Base-by-base conservation (phyloP, 1,140 invertebrate species). In the Cydia amplana region DNA sequence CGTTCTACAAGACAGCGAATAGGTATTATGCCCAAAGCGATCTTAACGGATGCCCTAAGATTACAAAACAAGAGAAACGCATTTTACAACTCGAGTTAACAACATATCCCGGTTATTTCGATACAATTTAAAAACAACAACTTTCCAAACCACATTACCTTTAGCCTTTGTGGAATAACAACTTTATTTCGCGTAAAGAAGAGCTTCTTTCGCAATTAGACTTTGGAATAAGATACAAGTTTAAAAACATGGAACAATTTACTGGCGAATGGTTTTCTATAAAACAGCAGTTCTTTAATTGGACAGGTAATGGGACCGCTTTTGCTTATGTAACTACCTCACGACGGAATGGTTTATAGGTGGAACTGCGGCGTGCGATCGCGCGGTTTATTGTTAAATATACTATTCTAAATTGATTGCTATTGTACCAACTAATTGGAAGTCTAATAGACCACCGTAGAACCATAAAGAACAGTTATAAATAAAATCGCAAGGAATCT, bases 111-210 rank as follows among this genome's bases (percentile, higher is more conserved):
- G 51, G 10, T 55, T 55, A 55, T 55, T 55, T 18, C 16, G n/a
- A 55, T 55, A 18, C 51, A 18, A 55, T 55, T 55, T 55, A 55
- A 55, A 55, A 55, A 55, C 51, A 55, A 55, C n/a, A n/a, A 55
- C 51, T 55, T 55, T 55, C 51, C n/a, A 55, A 55, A 55, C 51
- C 51, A 55, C 51, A 18, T 55, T 55, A n/a, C 16, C 51, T 55
- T 51, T n/a, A 7, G 43, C 43, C 43, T 46, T 55, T 18, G n/a
- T 55, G n/a, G n/a, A 55, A 55, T 55, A 55, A 55, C 51, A 55
- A 55, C 51, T 55, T 55, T 55, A 55, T 46, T 16, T 46, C 51
- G n/a, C 51, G n/a, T 16, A 46, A 46, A 46, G 43, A 46, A 46
- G 43, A 55, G n/a, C 16, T 18, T 55, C 16, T 55, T 55, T 55